phyloP scores from a whole-genome alignment of 2,888 invertebrate genomes.

The Celastrina argiolus region DNA sequence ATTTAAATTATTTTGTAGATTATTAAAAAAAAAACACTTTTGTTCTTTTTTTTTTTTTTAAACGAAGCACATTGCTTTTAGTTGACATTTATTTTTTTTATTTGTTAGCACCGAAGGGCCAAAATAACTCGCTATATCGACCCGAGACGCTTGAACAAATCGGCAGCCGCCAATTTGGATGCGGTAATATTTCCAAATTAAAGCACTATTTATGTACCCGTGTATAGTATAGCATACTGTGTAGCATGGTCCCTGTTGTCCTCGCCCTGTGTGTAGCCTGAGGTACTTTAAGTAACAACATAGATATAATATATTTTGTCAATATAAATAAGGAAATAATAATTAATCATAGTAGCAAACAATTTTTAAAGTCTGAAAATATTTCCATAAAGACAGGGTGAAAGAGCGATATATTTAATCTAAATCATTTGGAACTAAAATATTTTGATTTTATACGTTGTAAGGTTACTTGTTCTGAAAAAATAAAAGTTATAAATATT shows the following conservation, averaged over 20 bases:
- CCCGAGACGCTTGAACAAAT: slow-evolving; percentile 69
- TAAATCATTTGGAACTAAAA: no score
- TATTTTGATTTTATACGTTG: no score
- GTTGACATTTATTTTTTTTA: slow-evolving; percentile 42
- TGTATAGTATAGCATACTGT: slow-evolving; percentile 50
- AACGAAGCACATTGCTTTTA: slow-evolving; percentile 31
- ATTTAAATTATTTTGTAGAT: slow-evolving; percentile 13
- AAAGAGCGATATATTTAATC: no score
- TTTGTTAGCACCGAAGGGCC: slow-evolving; percentile 72
- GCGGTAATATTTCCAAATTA: slow-evolving; percentile 55
- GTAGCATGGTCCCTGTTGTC: slow-evolving; percentile 34
- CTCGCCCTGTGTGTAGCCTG: not conserved
- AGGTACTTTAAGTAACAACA: not conserved
- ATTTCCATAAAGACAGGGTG: no score
- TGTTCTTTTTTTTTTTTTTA: not conserved
- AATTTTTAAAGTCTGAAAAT: no score
- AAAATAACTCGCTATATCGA: slow-evolving; percentile 72
- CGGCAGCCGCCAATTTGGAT: slow-evolving; percentile 63
- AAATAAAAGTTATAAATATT: no score
- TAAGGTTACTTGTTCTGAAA: no score
- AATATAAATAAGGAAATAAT: no score
- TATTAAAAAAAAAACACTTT: not conserved
- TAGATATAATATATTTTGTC: no score
- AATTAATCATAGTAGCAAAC: no score
- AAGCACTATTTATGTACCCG: slow-evolving; percentile 50